Evolutionary conservation across 2,888 invertebrate genomes (phyloP), one percentile per base, ranked within the genome.

Genomic region (Drosophila antonietae): DNA sequence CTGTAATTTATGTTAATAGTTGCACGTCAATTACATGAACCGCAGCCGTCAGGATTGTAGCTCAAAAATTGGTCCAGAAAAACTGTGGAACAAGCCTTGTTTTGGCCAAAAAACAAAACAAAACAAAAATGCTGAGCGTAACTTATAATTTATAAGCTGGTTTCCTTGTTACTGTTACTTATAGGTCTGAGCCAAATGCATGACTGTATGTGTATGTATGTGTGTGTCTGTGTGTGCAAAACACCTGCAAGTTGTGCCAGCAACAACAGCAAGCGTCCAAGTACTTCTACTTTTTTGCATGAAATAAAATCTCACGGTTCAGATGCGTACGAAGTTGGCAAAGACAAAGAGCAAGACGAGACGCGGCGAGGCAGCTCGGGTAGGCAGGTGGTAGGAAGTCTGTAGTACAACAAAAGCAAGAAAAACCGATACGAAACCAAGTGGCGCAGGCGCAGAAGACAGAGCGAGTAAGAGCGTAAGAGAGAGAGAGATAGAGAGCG

Each of bases 271-370:
- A 62, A 56, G 65, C 58, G 66, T 44, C 66, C 77, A 75, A 87
- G 84, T 89, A 88, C 86, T 85, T 85, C 86, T 88, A 80, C 86
- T 89, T 85, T 88, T 79, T 80, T 85, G 85, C 86, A 89, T 86
- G 86, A 89, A 86, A 86, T 83, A 86, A 89, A 86, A 88, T 86
- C 86, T 86, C 86, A 86, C 86, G 86, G 89, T 86, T 86, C 89
- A 85, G 88, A 89, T 86, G 89, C 89, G 86, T 86, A 89, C 68
- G 71, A 68, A 85, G 89, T 80, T 85, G 78, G 82, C 83, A 78
- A 68, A 77, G 66, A 83, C 68, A 78, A 71, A 75, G 64, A 66
- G 62, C 35, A 28, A 52, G 41, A 47, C 12, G 55, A 53, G 41
- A 47, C 64, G 65, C 41, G 46, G 20, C 35, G 51, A 57, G 62